A percentile compares a stretch with the other conserved stretches of the same genome.
These are phyloP conservation scores for Benitochromis conjunctus DNA, from an alignment of 2,113 vertebrate species.

Conservation along the genomic window DNA sequence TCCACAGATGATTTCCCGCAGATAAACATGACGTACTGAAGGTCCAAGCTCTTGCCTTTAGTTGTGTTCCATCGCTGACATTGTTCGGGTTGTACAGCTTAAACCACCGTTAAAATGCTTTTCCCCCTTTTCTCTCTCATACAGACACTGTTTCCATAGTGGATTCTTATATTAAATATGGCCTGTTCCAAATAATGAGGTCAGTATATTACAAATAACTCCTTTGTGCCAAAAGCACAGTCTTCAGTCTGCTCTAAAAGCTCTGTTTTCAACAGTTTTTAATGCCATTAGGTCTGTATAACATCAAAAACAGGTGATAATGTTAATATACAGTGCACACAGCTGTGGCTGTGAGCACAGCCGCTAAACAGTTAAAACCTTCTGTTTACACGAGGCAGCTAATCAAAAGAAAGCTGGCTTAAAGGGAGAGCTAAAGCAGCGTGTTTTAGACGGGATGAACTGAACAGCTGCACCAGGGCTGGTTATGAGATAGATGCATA, in stretches of 20 bases:
- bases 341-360: neutral
- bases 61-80: neutral
- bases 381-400: neutral
- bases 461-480: neutral
- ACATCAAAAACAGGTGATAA: neutral
- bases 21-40: neutral
- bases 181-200: neutral
- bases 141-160: neutral
- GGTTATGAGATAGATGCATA: neutral
- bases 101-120: neutral
- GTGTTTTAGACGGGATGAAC: neutral
- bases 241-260: neutral
- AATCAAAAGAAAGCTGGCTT: neutral
- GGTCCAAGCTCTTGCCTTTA: too few species aligned
- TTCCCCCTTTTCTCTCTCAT: neutral
- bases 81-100: neutral
- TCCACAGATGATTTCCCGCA: neutral
- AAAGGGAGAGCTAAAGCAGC: neutral
- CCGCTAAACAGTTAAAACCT: neutral
- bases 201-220: neutral
- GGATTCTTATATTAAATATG: neutral
- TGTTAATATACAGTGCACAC: neutral
- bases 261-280: neutral
- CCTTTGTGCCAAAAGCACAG: neutral
- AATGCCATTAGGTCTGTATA: neutral